Percentiles rank a stretch among this genome's conserved stretches.
Evolutionary conservation across 2,888 invertebrate species (phyloP).

Genomic region (Escarpia spicata): DNA sequence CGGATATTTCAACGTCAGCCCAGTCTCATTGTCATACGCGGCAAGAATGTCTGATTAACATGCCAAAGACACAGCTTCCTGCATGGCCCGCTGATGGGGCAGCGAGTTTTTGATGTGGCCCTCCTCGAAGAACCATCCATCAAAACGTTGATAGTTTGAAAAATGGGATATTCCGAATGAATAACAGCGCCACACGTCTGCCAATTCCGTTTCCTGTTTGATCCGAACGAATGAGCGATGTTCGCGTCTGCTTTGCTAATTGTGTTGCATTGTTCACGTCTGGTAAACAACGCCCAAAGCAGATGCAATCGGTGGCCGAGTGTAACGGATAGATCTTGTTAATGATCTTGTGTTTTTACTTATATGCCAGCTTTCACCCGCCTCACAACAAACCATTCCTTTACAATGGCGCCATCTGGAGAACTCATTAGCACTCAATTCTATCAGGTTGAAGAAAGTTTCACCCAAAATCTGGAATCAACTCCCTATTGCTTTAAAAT

Average conservation of each 20-base stretch:
- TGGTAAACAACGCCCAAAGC: not conserved
- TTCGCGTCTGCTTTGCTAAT: not conserved
- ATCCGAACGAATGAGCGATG: not conserved
- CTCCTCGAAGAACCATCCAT: conserved; percentile 10
- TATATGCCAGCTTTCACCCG: not conserved
- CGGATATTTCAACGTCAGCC: not conserved
- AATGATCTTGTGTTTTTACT: not conserved
- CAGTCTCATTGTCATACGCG: not conserved
- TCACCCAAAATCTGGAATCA: no score
- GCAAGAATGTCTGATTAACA: conserved; percentile 3
- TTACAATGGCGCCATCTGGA: no score
- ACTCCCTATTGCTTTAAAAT: no score
- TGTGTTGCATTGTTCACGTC: not conserved
- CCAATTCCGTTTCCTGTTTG: not conserved
- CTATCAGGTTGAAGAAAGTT: no score
- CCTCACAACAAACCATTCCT: no score
- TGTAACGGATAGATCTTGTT: not conserved
- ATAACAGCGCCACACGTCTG: not conserved
- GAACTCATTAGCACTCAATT: no score
- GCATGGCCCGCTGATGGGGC: not conserved
- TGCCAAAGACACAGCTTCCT: not conserved
- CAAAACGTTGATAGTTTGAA: not conserved
- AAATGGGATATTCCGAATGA: not conserved
- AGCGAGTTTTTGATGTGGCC: not conserved
- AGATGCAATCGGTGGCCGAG: no score